phyloP scores from a whole-genome alignment of 92 coral and sea anemone genomes.

The Nematostella vectensis region DNA sequence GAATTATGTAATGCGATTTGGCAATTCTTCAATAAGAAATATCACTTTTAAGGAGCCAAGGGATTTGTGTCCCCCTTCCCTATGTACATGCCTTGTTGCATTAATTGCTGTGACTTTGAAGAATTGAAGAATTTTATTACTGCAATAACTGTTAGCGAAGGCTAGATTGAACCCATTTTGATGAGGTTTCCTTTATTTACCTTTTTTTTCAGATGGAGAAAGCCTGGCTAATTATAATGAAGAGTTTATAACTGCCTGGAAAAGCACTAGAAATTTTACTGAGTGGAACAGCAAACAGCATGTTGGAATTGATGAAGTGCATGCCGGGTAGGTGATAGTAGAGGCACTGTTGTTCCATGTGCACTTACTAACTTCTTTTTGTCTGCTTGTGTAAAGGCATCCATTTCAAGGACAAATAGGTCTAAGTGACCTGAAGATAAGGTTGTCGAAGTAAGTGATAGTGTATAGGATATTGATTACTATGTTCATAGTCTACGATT shows the following conservation, averaged over 20 bases:
- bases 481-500: background rate
- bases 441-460: slow-evolving; percentile 70
- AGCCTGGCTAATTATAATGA: slow-evolving; percentile 64
- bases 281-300: slow-evolving; percentile 62
- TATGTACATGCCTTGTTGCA: too few relatives aligned
- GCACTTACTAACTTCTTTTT: background rate
- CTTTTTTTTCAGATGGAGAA: slow-evolving; percentile 29
- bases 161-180: too few relatives aligned
- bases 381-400: slow-evolving; percentile 61
- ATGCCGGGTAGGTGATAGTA: slow-evolving; percentile 65
- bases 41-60: too few relatives aligned
- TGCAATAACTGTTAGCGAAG: too few relatives aligned
- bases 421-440: slow-evolving; percentile 61
- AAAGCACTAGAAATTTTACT: slow-evolving; percentile 48
- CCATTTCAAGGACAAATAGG: slow-evolving; percentile 92
- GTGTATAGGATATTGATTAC: too few relatives aligned
- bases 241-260: slow-evolving; percentile 68
- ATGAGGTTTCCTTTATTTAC: too few relatives aligned
- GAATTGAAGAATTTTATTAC: too few relatives aligned
- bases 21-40: too few relatives aligned
- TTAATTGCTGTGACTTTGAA: too few relatives aligned
- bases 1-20: too few relatives aligned
- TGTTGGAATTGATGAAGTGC: slow-evolving; percentile 83
- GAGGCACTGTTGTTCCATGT: background rate
- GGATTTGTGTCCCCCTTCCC: too few relatives aligned